These are phyloP conservation scores for Nothobranchius furzeri DNA, from an alignment of 2,113 vertebrate genomes.

Conservation along the genomic window DNA sequence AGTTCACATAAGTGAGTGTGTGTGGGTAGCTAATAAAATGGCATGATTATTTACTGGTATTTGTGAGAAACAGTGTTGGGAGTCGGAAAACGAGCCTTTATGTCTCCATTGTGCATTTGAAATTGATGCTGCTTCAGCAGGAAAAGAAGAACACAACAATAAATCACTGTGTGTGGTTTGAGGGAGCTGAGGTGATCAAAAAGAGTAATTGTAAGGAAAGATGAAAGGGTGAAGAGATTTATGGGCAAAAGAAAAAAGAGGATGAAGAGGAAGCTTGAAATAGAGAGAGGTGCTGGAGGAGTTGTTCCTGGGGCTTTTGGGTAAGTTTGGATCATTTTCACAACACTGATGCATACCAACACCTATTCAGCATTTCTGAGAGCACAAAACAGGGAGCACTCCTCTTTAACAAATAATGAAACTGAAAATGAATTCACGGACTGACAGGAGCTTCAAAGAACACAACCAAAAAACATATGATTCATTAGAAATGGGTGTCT, in stretches of 20 bases:
- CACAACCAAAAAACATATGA: background rate
- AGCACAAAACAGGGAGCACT: background rate
- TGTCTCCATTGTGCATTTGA: conserved; percentile 48
- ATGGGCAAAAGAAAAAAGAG: conserved; percentile 5
- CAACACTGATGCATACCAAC: background rate
- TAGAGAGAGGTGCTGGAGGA: background rate
- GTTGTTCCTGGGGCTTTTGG: background rate
- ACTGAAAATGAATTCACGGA: conserved; percentile 12
- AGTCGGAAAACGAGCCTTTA: conserved; percentile 28
- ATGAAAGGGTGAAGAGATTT: conserved; percentile 12
- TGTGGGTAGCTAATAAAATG: background rate
- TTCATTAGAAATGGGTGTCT: background rate
- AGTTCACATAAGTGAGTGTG: background rate
- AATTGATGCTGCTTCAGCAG: conserved; percentile 56
- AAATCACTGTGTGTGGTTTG: conserved; percentile 58
- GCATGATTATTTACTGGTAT: conserved; percentile 10
- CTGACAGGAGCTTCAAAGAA: background rate
- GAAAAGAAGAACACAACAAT: conserved; percentile 56
- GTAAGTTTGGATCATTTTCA: background rate
- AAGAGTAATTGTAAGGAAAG: conserved; percentile 12
- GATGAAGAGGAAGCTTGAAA: background rate
- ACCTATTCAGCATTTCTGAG: background rate
- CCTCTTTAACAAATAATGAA: background rate
- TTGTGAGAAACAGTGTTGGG: conserved; percentile 3
- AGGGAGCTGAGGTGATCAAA: conserved; percentile 28